phyloP scores from a whole-genome alignment of 2,888 invertebrate species.

The Lingula anatina region DNA sequence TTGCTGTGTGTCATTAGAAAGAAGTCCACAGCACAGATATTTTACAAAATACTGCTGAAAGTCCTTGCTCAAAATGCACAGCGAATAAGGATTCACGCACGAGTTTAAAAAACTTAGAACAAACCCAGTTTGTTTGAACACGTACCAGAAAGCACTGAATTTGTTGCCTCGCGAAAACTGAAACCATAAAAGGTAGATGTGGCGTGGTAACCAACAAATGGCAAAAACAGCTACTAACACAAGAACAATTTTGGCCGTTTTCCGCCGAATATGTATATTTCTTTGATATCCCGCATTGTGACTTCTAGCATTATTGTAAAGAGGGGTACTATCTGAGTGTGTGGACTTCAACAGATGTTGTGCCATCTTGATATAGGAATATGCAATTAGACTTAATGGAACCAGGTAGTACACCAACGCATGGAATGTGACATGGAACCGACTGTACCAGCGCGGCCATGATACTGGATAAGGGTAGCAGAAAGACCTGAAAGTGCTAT shows the following conservation, averaged over 20 bases:
- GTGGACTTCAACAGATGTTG: constrained; percentile 64
- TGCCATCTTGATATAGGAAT: constrained; percentile 87
- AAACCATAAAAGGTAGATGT: constrained; percentile 70
- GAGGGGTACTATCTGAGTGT: constrained; percentile 39
- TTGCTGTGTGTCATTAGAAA: too few species aligned
- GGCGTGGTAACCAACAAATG: constrained; percentile 52
- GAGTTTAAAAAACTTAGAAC: constrained; percentile 78
- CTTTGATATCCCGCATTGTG: constrained; percentile 26
- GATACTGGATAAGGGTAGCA: too few species aligned
- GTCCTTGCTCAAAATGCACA: constrained; percentile 87
- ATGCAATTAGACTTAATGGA: constrained; percentile 76
- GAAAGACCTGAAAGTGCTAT: too few species aligned
- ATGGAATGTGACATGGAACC: constrained; percentile 18
- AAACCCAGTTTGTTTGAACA: constrained; percentile 74
- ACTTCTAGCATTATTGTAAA: constrained; percentile 30
- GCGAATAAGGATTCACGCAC: constrained; percentile 87
- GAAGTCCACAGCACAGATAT: too few species aligned
- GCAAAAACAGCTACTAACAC: constrained; percentile 74
- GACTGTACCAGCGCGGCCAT: constrained; percentile 20
- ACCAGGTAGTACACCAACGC: constrained; percentile 80
- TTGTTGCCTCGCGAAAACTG: constrained; percentile 63
- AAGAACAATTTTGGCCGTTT: constrained; percentile 68
- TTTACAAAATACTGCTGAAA: constrained; percentile 87
- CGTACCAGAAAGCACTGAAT: constrained; percentile 70
- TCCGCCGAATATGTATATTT: constrained; percentile 48